Evolutionary conservation across 2,888 invertebrate genomes (phyloP), one percentile per base, ranked within the genome.

Genomic region (Coenonympha glycerion): DNA sequence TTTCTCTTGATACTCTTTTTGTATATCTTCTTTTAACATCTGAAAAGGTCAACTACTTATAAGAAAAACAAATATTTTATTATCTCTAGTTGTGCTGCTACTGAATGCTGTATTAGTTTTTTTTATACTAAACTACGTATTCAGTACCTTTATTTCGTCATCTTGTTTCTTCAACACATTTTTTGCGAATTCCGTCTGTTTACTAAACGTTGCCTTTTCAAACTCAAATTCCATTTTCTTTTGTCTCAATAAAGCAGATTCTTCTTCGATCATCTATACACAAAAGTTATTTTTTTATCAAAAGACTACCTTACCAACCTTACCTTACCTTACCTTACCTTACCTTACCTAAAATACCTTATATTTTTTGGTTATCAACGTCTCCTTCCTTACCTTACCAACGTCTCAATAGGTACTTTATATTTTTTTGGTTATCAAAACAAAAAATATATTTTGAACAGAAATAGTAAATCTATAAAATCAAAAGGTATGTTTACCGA

Each of bases 211-310:
- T n/a, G 89, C 85, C 47, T 89, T 87, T 70, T 90, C 88, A 48
- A 90, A 90, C 47, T 89, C 88, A 60, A 91, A 81, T 50, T 89
- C 89, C 71, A 90, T 87, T 60, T 87, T 85, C 61, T 90, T 90
- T 66, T 91, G 90, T 61, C 90, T 89, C 15, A 91, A 65, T 1
- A 66, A 48, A 9, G 68, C 65, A 2, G 82, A 69, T 52, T 88
- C 87, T 65, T 86, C 87, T 64, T 87, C 87, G 6, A 87, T 74
- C 70, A 78, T 77, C 88, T 87, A 50, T 1, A 22, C 26, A 45
- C 6, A 41, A 49, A 24, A 44, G 2, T 26, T 18, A 22, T 26
- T 30, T 33, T 16, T 41, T 28, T 6, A 11, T 11, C 31, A 5
- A 31, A 15, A 31, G 11, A 31, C 31, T 9, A 26, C 9, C n/a